Evolutionary conservation across 2,797 vertebrate genomes (phyloP).

Genomic region (Typhlichthys subterraneus): DNA sequence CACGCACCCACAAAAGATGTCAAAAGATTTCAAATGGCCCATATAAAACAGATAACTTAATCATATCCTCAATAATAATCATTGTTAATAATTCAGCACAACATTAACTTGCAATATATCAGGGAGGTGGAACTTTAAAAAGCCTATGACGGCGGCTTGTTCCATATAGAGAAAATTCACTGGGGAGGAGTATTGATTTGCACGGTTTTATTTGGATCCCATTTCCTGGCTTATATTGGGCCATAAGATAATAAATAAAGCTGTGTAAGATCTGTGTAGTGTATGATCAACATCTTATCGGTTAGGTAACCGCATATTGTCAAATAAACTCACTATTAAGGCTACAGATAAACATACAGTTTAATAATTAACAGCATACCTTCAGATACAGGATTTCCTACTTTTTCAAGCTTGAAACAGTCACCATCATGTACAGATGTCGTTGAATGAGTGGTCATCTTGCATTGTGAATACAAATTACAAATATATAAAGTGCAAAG

Average conservation of each 20-base stretch:
- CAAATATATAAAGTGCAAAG: too few relatives aligned
- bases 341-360: constrained; percentile 1
- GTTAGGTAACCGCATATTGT: background rate
- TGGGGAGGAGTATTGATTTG: constrained; percentile 39
- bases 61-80: constrained; percentile 6
- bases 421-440: constrained; percentile 22
- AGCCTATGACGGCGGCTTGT: constrained; percentile 26
- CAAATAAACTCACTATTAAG: constrained; percentile 4
- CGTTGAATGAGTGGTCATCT: constrained; percentile 45
- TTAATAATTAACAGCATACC: constrained; percentile 31
- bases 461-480: constrained; percentile 3
- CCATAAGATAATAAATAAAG: constrained; percentile 23
- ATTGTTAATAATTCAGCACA: constrained; percentile 40
- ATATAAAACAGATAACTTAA: too few relatives aligned
- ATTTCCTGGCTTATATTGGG: constrained; percentile 30
- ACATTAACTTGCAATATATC: constrained; percentile 31
- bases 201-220: constrained; percentile 41
- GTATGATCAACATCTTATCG: background rate
- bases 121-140: constrained; percentile 29
- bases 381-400: constrained; percentile 14
- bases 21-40: too few relatives aligned
- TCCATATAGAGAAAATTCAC: constrained; percentile 25
- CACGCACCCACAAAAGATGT: too few relatives aligned
- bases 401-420: constrained; percentile 18
- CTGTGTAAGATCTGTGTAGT: constrained; percentile 17